phyloP scores from a whole-genome alignment of 2,888 invertebrate genomes.

The Amaurobius ferox region DNA sequence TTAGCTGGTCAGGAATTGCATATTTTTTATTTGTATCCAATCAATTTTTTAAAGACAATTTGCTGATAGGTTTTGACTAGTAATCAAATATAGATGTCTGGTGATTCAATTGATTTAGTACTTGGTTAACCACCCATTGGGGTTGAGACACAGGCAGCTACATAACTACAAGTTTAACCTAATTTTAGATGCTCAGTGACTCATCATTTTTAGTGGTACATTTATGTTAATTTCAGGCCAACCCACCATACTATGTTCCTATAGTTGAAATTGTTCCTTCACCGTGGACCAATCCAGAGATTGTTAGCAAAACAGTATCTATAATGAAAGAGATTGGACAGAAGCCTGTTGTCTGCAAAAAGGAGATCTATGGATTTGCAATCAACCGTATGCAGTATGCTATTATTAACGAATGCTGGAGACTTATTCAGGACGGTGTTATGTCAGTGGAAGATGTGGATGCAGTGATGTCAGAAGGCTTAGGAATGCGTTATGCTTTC shows the following conservation, averaged over 20 bases:
- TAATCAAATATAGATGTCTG: no score
- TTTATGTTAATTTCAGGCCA: slow-evolving; percentile 81
- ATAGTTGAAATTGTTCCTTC: slow-evolving; percentile 96
- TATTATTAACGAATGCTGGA: slow-evolving; percentile 93
- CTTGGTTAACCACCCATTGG: no score
- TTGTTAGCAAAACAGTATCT: slow-evolving; percentile 85
- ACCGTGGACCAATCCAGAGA: slow-evolving; percentile 90
- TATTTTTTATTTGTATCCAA: no score
- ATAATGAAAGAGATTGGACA: slow-evolving; percentile 94
- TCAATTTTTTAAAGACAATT: no score
- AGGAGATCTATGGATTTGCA: slow-evolving; percentile 94
- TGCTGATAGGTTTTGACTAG: no score
- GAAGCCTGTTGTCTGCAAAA: slow-evolving; percentile 89
- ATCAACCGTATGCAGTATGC: slow-evolving; percentile 97
- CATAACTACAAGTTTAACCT: no score
- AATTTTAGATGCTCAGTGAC: no score
- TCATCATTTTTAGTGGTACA: not conserved
- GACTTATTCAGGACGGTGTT: slow-evolving; percentile 88
- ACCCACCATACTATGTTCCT: slow-evolving; percentile 97
- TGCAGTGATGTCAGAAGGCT: slow-evolving; percentile 93
- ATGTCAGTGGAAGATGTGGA: slow-evolving; percentile 92
- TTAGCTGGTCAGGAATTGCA: no score
- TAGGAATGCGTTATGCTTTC: slow-evolving; percentile 97
- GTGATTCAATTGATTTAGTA: no score
- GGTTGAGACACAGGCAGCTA: no score